Evolutionary conservation across 2,113 vertebrate species (phyloP).

Genomic region (Phodopus roborovskii): DNA sequence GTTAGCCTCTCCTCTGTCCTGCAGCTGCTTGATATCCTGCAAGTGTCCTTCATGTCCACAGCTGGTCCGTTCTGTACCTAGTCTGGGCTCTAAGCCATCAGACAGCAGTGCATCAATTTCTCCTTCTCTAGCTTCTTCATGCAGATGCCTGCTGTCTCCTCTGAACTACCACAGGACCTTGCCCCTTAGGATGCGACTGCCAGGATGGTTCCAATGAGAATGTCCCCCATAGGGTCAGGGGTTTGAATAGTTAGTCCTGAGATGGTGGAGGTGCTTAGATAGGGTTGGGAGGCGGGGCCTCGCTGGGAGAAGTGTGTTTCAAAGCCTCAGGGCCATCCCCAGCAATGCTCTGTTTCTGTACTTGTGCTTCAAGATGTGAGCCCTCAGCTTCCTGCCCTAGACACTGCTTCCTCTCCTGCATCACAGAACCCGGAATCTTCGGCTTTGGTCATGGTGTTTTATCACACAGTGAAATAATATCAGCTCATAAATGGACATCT

Average conservation of each 20-base stretch:
- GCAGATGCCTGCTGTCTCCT: slow-evolving; percentile 40
- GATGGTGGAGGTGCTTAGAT: neutral
- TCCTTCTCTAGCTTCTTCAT: slow-evolving; percentile 84
- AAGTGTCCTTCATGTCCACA: neutral
- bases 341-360: neutral
- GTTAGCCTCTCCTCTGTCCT: neutral
- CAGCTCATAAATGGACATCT: slow-evolving; percentile 84
- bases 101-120: slow-evolving; percentile 60
- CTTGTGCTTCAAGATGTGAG: neutral
- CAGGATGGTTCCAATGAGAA: neutral
- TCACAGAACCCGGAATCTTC: neutral
- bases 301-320: neutral
- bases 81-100: neutral
- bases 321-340: neutral
- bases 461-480: neutral
- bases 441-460: neutral
- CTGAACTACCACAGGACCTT: slow-evolving; percentile 68
- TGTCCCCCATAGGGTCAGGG: neutral
- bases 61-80: slow-evolving; percentile 11
- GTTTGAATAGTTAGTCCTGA: neutral
- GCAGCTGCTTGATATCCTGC: neutral
- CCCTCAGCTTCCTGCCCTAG: neutral
- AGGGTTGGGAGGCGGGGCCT: neutral
- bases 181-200: slow-evolving; percentile 84
- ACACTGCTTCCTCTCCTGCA: neutral